Conservation (phyloP, 30 jellyfish, hydroid and myxozoan genomes). For the Turritopsis dohrnii region DNA sequence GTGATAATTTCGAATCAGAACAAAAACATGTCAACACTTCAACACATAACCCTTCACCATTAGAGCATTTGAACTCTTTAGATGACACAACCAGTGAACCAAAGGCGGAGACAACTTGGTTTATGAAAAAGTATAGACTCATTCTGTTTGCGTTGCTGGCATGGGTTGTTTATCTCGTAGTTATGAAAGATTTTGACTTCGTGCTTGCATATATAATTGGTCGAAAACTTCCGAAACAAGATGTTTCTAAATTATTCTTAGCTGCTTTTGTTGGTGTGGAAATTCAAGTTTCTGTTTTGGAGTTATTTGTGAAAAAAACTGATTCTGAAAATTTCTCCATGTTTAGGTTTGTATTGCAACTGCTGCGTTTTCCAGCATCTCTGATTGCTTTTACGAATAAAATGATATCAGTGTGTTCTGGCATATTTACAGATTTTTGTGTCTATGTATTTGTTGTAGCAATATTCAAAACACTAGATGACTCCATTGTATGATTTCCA, state of each 20-base stretch:
- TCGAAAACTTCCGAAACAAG: slow-evolving; percentile 1
- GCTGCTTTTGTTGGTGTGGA: slow-evolving; percentile 15
- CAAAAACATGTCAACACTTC: neutral
- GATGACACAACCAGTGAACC: neutral
- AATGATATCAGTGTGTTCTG: neutral
- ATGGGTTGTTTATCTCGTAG: slow-evolving; percentile 16
- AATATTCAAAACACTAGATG: neutral
- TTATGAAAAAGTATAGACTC: neutral
- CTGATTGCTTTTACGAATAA: neutral
- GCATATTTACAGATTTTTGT: neutral
- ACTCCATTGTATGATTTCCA: neutral
- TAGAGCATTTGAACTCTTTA: neutral
- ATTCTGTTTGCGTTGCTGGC: neutral
- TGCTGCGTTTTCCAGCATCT: neutral
- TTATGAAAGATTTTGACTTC: slow-evolving; percentile 2
- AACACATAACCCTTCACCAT: neutral
- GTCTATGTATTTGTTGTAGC: neutral
- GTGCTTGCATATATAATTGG: slow-evolving; percentile 16
- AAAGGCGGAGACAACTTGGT: neutral
- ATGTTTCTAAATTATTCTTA: slow-evolving; percentile 1
- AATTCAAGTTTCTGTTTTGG: neutral
- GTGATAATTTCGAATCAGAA: neutral
- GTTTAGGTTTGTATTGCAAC: neutral
- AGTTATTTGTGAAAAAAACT: neutral
- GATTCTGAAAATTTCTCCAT: neutral